Base-by-base conservation (phyloP, 2,888 invertebrate species). In the Congeria kusceri region DNA sequence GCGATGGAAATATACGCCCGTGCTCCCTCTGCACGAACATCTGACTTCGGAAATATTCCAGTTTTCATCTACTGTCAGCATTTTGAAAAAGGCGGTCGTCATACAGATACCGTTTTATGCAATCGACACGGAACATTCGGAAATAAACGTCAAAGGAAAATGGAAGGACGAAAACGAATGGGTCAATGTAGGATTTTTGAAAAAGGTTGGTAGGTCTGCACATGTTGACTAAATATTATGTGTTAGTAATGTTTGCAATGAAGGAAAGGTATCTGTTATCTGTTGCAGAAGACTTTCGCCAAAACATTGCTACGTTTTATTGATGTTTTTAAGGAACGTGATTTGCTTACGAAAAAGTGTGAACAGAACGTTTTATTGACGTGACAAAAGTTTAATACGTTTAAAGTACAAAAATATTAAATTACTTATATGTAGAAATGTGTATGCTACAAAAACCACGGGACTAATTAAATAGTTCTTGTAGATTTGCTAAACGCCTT, bases 141-240 rank as follows among this genome's bases (percentile, higher is more conserved):
- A 91, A 29, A 84, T 91, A 20, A 90, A 91, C 49, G 91, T 91
- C 5, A 90, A 89, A 68, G 91, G 88, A 0, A 86, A 86, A 79
- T 90, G 89, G 89, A 87, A 85, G 20, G 90, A 87, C n/a, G 90
- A 90, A 53, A 79, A 80, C 11, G 89, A 89, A 32, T 91, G 91
- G 91, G 87, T 87, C 11, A 85, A 91, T 78, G 86, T 89, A 7
- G 90, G 89, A 18, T 90, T 89, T 66, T 70, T 89, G 3, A 71
- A 79, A 44, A 90, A 89, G 88, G 90, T 89, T 80, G 74, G 69
- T 66, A 0, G 25, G 3, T 47, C 46, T 44, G 18, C 46, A 56
- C n/a, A 20, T 11, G 7, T 15, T 15, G 9, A 56, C 56, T 56
- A 44, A 13, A 44, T 44, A 44, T 44, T 18, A 13, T 44, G 9